Evolutionary conservation across 2,113 vertebrate genomes (phyloP).

Genomic region (Australoheros scitulus): DNA sequence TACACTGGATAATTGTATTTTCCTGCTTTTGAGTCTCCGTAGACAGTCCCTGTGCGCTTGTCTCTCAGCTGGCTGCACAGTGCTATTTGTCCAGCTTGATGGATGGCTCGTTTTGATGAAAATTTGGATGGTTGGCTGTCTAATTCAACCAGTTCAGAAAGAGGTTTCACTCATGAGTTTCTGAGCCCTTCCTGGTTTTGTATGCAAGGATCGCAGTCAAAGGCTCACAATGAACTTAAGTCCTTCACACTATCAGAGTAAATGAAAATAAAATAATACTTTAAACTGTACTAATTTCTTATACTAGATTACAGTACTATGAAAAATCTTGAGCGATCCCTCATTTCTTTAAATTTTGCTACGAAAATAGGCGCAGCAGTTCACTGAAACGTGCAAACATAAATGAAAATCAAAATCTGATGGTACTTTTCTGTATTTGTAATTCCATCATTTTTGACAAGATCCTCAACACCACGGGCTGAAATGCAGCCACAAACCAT

Average conservation of each 20-base stretch:
- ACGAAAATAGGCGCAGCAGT: no score
- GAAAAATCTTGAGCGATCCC: no score
- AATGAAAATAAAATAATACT: background rate
- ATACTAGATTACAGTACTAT: no score
- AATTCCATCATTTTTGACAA: background rate
- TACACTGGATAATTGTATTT: background rate
- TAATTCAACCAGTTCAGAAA: background rate
- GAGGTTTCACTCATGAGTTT: background rate
- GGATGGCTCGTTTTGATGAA: background rate
- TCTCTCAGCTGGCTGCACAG: background rate
- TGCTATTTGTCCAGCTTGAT: background rate
- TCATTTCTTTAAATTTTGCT: no score
- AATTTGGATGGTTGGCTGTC: background rate
- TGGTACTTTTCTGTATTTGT: background rate
- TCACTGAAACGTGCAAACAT: no score
- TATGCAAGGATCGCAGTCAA: background rate
- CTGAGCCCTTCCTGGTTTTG: background rate
- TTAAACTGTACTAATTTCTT: background rate
- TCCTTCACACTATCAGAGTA: no score
- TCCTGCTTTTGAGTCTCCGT: no score
- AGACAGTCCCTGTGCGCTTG: background rate
- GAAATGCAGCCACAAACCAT: background rate
- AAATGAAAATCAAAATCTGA: background rate
- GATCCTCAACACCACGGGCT: background rate
- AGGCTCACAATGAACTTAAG: no score